Evolutionary conservation across 2,797 vertebrate genomes (phyloP).

Genomic region (Rhabdophis nuchalis): DNA sequence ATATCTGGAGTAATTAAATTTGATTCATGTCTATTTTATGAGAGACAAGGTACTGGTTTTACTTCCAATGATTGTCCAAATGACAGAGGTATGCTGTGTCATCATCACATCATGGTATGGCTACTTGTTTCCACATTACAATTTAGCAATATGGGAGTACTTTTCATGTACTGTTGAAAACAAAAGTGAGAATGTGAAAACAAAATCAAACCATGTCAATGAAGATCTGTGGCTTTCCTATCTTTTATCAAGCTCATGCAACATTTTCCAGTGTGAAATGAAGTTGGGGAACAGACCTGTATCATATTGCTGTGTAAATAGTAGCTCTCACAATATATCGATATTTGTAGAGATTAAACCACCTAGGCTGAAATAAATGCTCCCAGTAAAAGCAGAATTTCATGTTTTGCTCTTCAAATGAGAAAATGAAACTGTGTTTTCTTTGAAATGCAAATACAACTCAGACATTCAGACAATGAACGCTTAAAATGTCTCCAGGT

Average conservation of each 20-base stretch:
- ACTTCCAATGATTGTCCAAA: not conserved
- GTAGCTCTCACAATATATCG: not conserved
- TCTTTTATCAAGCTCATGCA: not conserved
- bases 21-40: not conserved
- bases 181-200: not conserved
- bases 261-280: not conserved
- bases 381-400: not conserved
- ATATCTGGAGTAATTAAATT: not conserved
- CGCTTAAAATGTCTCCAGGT: slow-evolving; percentile 5
- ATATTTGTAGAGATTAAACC: slow-evolving; percentile 15
- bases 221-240: not conserved
- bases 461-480: slow-evolving; percentile 2
- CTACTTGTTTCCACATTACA: not conserved
- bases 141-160: not conserved
- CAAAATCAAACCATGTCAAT: not conserved
- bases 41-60: not conserved
- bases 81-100: not conserved
- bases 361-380: not conserved
- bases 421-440: not conserved
- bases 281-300: not conserved
- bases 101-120: not conserved
- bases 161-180: not conserved
- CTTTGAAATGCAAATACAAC: slow-evolving; percentile 17
- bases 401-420: slow-evolving; percentile 10
- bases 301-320: not conserved